Percentiles rank a stretch among this genome's conserved stretches.
Conservation (phyloP, 1,140 invertebrate genomes). For the Rhynchophorus ferrugineus region DNA sequence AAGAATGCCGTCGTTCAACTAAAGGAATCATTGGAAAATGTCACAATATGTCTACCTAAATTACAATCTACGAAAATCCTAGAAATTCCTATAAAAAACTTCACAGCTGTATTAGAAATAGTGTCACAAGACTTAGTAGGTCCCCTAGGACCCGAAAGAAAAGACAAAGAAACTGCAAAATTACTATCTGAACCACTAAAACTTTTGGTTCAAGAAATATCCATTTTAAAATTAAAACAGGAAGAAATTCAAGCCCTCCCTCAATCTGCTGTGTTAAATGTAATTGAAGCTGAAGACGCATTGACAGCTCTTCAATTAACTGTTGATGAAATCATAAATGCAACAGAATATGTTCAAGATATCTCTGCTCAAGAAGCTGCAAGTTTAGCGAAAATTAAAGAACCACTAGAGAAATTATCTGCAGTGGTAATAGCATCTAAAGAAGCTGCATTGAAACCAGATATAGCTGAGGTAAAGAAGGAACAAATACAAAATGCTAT, state of each 20-base stretch:
- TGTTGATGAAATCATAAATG: conserved; percentile 2
- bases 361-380: conserved; percentile 2
- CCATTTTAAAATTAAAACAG: background rate
- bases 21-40: conserved; percentile 2
- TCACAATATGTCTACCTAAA: background rate
- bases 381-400: background rate
- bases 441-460: background rate
- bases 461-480: conserved; percentile 7
- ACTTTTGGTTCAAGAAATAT: background rate
- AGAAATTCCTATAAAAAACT: background rate
- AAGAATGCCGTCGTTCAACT: conserved; percentile 1
- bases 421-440: background rate
- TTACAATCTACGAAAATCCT: conserved; percentile 1
- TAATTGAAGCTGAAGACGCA: conserved; percentile 10
- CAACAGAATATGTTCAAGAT: conserved; percentile 1
- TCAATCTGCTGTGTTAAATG: background rate
- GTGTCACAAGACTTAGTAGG: background rate
- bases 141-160: background rate
- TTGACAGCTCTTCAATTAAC: conserved; percentile 1
- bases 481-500: conserved; percentile 15
- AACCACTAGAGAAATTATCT: conserved; percentile 7
- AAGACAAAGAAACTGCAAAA: background rate
- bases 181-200: background rate
- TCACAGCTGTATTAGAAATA: background rate
- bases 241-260: background rate